phyloP scores from a whole-genome alignment of 1,140 invertebrate species.

The Drosophila sucinea region DNA sequence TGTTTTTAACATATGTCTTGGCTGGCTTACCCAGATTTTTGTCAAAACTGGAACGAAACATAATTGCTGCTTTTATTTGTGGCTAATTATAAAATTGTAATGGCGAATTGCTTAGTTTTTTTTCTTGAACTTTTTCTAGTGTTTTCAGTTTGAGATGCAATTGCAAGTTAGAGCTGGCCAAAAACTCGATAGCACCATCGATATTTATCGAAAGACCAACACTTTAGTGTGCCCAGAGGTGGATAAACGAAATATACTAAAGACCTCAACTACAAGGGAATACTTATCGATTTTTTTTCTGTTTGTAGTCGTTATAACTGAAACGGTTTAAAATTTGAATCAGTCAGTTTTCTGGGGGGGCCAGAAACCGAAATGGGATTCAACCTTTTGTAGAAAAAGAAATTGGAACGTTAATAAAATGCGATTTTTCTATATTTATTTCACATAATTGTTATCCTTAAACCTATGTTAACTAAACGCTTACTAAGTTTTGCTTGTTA shows the following conservation, averaged over 20 bases:
- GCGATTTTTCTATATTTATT: not conserved
- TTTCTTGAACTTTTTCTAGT: constrained; percentile 3
- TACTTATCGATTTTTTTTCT: too few species aligned
- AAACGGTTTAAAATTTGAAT: too few species aligned
- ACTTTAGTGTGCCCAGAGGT: not conserved
- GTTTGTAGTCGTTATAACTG: too few species aligned
- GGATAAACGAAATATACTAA: not conserved
- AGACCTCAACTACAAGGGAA: too few species aligned
- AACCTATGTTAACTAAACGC: constrained; percentile 47
- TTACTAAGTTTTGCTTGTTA: constrained; percentile 24
- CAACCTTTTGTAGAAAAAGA: too few species aligned
- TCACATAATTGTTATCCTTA: constrained; percentile 22
- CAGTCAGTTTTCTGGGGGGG: too few species aligned
- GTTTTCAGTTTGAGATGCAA: constrained; percentile 8
- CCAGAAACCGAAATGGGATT: too few species aligned
- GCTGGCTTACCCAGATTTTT: constrained; percentile 77
- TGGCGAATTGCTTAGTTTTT: constrained; percentile 21
- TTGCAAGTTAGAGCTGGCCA: too few species aligned
- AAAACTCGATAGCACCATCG: too few species aligned
- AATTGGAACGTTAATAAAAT: too few species aligned
- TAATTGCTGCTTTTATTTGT: constrained; percentile 23
- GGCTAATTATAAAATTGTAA: constrained; percentile 7
- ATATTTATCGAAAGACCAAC: not conserved
- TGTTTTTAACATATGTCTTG: not conserved
- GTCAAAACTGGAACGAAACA: constrained; percentile 81